Evolutionary conservation across 2,888 invertebrate genomes (phyloP).

Genomic region (Heliconius ismenius): DNA sequence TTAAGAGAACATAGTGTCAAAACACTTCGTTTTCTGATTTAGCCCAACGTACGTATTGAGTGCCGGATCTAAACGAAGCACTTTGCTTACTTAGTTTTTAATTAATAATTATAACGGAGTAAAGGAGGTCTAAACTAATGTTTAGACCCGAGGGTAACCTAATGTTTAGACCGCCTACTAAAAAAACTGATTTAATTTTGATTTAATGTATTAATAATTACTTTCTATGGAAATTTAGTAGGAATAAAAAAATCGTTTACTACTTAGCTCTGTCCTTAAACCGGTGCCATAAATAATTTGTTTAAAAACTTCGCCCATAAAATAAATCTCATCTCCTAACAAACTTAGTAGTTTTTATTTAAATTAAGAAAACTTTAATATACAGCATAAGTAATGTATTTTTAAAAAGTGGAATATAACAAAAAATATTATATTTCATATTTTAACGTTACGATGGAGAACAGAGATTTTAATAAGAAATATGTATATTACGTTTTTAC

Average conservation of each 20-base stretch:
- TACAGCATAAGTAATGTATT: conserved; percentile 16
- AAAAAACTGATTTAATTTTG: no score
- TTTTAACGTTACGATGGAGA: neutral
- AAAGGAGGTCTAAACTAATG: no score
- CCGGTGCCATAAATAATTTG: conserved; percentile 15
- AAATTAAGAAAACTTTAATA: conserved; percentile 26
- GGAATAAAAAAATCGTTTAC: neutral
- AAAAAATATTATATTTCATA: conserved; percentile 4
- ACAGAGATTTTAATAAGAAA: neutral
- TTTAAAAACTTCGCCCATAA: conserved; percentile 24
- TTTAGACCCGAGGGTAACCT: no score
- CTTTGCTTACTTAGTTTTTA: no score
- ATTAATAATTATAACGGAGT: no score
- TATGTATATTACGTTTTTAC: neutral
- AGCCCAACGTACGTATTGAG: no score
- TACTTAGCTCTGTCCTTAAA: neutral
- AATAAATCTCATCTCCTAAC: conserved; percentile 18
- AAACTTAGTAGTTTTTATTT: conserved; percentile 27
- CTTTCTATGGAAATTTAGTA: neutral
- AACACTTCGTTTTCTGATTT: no score
- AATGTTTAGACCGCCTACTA: no score
- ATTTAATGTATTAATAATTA: neutral
- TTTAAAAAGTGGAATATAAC: conserved; percentile 17
- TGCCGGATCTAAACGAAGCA: no score
- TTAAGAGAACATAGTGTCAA: no score